These are phyloP conservation scores for Mus spicilegus DNA, from an alignment of 2,113 vertebrate species.

Conservation along the genomic window DNA sequence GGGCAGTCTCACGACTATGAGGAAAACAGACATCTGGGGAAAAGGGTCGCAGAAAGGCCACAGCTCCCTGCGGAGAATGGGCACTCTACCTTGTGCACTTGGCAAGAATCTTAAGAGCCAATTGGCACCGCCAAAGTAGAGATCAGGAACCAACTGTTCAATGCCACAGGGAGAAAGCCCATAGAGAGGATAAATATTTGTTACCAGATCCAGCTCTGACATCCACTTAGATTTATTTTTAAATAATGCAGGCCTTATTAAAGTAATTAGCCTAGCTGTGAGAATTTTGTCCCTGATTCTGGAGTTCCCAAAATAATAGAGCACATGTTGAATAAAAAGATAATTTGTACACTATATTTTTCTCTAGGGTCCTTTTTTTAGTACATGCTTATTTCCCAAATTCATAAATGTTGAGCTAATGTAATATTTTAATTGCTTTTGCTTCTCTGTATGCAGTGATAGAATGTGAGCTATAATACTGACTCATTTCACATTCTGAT, in stretches of 20 bases:
- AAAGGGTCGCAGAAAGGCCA: neutral
- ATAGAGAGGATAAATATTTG: slow-evolving; percentile 16
- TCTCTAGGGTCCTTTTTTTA: slow-evolving; percentile 63
- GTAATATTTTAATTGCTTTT: slow-evolving; percentile 75
- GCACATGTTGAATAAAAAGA: slow-evolving; percentile 75
- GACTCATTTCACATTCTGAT: slow-evolving; percentile 76
- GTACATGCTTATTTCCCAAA: slow-evolving; percentile 46
- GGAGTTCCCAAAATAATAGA: slow-evolving; percentile 57
- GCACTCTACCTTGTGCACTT: neutral
- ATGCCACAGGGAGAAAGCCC: neutral
- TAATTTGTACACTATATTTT: slow-evolving; percentile 51
- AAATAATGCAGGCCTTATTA: slow-evolving; percentile 71
- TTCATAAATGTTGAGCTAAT: slow-evolving; percentile 73
- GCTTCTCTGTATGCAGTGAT: slow-evolving; percentile 34
- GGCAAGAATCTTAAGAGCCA: neutral
- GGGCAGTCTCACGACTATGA: neutral
- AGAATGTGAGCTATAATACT: slow-evolving; percentile 34
- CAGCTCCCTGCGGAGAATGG: neutral
- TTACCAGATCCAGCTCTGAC: slow-evolving; percentile 29
- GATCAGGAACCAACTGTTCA: neutral
- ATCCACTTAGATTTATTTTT: slow-evolving; percentile 75
- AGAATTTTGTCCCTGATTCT: slow-evolving; percentile 61
- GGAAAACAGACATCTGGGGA: neutral
- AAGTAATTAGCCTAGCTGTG: slow-evolving; percentile 75
- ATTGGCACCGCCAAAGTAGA: neutral